Evolutionary conservation across 2,797 vertebrate genomes (phyloP).

Genomic region (Ispidina picta): DNA sequence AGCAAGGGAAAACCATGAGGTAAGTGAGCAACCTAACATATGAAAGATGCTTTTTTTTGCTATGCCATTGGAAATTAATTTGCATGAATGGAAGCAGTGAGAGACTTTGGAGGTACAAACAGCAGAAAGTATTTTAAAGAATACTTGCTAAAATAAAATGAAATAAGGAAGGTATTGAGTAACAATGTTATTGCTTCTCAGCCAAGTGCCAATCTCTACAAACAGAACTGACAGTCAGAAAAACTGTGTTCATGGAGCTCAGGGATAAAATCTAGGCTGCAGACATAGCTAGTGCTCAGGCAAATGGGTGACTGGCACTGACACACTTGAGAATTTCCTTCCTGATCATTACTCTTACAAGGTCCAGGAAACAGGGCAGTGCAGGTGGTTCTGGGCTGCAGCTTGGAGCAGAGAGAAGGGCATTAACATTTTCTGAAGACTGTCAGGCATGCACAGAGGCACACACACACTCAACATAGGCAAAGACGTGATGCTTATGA

Average conservation of each 20-base stretch:
- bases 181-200: background rate
- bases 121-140: background rate
- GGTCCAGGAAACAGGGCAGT: background rate
- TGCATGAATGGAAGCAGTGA: background rate
- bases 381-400: background rate
- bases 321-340: background rate
- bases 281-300: background rate
- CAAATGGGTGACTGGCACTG: background rate
- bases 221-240: background rate
- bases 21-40: background rate
- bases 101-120: background rate
- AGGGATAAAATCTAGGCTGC: background rate
- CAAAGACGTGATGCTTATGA: background rate
- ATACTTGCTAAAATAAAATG: background rate
- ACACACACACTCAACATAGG: too few species aligned
- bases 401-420: background rate
- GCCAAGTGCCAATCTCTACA: background rate
- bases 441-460: background rate
- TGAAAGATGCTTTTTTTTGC: background rate
- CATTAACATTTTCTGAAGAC: background rate
- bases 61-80: background rate
- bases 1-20: slow-evolving; percentile 34
- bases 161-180: background rate
- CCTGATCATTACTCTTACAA: background rate
- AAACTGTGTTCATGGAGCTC: background rate